Conservation (phyloP, 2,888 invertebrate species). For the Leptinotarsa peninsularis region DNA sequence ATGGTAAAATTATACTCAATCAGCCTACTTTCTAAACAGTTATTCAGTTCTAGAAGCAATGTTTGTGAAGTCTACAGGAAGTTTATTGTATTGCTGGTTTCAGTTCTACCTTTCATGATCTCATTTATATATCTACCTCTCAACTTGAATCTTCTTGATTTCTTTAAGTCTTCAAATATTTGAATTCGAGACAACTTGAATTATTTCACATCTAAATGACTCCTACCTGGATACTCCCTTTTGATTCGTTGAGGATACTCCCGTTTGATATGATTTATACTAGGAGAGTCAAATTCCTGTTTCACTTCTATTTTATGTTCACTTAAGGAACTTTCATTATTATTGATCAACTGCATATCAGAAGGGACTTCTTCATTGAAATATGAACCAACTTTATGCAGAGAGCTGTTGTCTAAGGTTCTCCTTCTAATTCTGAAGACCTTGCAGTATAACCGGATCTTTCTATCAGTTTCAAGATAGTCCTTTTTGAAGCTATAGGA, state of each 20-base stretch:
- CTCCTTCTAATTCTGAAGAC: conserved; percentile 21
- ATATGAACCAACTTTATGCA: conserved; percentile 29
- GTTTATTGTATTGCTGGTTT: too few relatives aligned
- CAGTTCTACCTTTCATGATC: too few relatives aligned
- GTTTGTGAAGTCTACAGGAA: too few relatives aligned
- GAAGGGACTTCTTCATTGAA: conserved; percentile 16
- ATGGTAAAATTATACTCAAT: too few relatives aligned
- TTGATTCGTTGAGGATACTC: conserved; percentile 5
- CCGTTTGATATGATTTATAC: not conserved
- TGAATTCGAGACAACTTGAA: too few relatives aligned
- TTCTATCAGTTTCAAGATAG: conserved; percentile 34
- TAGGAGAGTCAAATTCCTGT: conserved; percentile 15
- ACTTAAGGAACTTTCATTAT: not conserved
- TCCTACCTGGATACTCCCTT: conserved; percentile 8
- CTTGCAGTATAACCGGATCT: conserved; percentile 30
- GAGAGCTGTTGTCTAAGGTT: conserved; percentile 16
- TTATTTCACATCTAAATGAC: too few relatives aligned
- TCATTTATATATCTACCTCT: too few relatives aligned
- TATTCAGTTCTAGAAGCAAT: too few relatives aligned
- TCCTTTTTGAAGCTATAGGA: conserved; percentile 36
- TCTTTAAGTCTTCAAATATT: too few relatives aligned
- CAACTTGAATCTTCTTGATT: too few relatives aligned
- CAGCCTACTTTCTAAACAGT: too few relatives aligned
- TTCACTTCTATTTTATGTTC: not conserved
- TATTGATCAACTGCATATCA: not conserved